Percentiles rank a stretch among this genome's conserved stretches.
phyloP scores from a whole-genome alignment of 2,113 vertebrate species.

The Machaerirhynchus nigripectus region DNA sequence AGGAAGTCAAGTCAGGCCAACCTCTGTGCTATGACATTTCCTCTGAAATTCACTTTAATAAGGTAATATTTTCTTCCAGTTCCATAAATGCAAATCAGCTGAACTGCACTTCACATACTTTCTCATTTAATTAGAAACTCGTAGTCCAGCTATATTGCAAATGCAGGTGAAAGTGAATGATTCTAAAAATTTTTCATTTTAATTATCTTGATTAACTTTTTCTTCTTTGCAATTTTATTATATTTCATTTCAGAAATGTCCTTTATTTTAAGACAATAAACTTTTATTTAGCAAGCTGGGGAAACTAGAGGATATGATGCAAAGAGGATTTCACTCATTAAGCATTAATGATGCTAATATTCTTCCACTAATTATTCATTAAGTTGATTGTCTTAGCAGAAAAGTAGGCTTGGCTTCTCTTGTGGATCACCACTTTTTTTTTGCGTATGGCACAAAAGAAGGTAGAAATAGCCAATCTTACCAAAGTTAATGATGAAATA shows the following conservation, averaged over 20 bases:
- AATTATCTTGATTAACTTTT: constrained; percentile 67
- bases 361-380: constrained; percentile 57
- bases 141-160: constrained; percentile 21
- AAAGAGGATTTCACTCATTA: constrained; percentile 60
- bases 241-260: constrained; percentile 58
- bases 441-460: not conserved
- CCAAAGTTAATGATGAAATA: not conserved
- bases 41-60: constrained; percentile 55
- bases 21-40: constrained; percentile 52
- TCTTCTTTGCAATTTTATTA: constrained; percentile 49
- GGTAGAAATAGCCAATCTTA: not conserved
- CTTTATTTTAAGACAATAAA: constrained; percentile 59
- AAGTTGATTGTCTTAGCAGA: constrained; percentile 34
- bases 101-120: constrained; percentile 31
- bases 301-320: constrained; percentile 17
- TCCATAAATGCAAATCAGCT: constrained; percentile 58
- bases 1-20: constrained; percentile 31
- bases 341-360: constrained; percentile 44
- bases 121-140: constrained; percentile 41
- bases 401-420: constrained; percentile 9
- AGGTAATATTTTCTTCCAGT: constrained; percentile 52
- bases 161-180: constrained; percentile 46
- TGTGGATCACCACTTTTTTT: constrained; percentile 30
- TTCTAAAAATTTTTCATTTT: constrained; percentile 70
- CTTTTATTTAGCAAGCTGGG: constrained; percentile 61